These are phyloP conservation scores for Garra rufa DNA, from an alignment of 2,113 vertebrate species.

Conservation along the genomic window DNA sequence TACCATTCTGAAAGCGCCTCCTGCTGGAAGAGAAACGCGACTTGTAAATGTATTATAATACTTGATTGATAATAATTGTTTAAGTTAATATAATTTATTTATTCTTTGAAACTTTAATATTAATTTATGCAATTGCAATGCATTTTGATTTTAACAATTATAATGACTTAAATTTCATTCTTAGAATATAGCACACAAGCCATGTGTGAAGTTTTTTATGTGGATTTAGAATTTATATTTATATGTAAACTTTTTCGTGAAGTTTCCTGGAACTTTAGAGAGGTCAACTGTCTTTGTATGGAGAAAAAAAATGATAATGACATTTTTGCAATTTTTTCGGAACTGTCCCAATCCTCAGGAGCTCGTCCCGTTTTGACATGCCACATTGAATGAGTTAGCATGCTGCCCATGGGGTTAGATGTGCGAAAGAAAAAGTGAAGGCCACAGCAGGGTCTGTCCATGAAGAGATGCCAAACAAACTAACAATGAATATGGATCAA, in stretches of 20 bases:
- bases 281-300: background rate
- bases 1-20: too few relatives aligned
- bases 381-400: conserved; percentile 30
- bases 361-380: conserved; percentile 34
- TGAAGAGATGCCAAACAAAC: conserved; percentile 27
- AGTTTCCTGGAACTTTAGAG: background rate
- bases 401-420: conserved; percentile 1
- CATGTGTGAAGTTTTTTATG: background rate
- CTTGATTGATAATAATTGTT: too few relatives aligned
- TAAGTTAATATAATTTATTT: too few relatives aligned
- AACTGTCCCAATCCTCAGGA: conserved; percentile 12
- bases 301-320: background rate
- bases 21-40: too few relatives aligned
- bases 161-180: background rate
- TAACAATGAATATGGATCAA: conserved; percentile 62
- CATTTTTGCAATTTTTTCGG: background rate
- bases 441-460: conserved; percentile 14
- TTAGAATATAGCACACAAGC: background rate
- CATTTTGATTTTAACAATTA: too few relatives aligned
- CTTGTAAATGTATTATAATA: too few relatives aligned
- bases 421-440: conserved; percentile 16
- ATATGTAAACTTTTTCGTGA: background rate
- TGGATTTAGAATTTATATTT: too few relatives aligned
- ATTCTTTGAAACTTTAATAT: too few relatives aligned
- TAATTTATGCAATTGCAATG: too few relatives aligned